Base-by-base conservation (phyloP, 2,797 vertebrate genomes). In the Sternarchorhynchus goeldii region DNA sequence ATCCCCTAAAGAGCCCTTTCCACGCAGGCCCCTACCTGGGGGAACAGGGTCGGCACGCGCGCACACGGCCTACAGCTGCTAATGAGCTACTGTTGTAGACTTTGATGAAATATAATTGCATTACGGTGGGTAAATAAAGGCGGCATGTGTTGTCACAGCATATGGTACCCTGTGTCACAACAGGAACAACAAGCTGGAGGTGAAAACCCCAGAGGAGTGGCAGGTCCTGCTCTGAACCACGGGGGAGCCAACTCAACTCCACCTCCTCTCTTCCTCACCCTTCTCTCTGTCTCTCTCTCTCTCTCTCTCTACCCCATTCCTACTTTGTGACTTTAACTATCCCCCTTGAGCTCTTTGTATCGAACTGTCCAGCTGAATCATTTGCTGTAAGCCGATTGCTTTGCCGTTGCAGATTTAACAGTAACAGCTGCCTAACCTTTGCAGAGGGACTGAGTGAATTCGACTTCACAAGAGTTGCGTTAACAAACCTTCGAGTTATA, bases 81-180 rank as follows among this genome's bases (percentile, higher is more conserved):
- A 95, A 96, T 96, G 95, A 98, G 95, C 95, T 98, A 96, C 96
- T 97, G 94, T 96, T 96, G 95, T 97, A 96, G 94, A 95, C 96
- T 96, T 94, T 96, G 94, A 95, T 96, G 89, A 94, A 94, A 93
- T 95, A 95, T 97, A 97, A 97, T 96, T 96, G 95, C 95, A 95
- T 95, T 93, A 93, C 90, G 92, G 93, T 96, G 92, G 94, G 95
- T 96, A 95, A 97, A 95, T 97, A 97, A 95, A 96, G 93, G 90
- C 93, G 93, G 93, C 94, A 92, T 94, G 93, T 98, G 95, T 96
- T 97, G 93, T 94, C 95, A 94, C 92, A 95, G 93, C 93, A 94
- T 94, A 92, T 95, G 93, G 88, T 94, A 90, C 93, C 91, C 88
- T 93, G 94, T 95, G 95, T 95, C 95, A 97, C 93, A 96, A 95